Conservation (phyloP, 2,888 invertebrate genomes). For the Acleris sparsana region DNA sequence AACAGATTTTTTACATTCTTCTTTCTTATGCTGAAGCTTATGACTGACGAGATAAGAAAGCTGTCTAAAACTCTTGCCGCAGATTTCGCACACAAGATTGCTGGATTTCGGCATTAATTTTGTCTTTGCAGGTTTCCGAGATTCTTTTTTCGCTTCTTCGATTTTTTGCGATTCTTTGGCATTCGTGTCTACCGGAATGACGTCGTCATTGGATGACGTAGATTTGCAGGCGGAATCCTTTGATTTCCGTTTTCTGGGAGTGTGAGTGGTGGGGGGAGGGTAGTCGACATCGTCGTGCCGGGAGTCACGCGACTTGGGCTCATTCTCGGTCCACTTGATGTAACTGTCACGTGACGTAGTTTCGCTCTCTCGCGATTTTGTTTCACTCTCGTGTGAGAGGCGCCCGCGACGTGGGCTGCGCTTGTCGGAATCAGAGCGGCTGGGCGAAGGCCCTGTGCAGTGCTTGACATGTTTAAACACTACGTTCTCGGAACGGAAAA, state of each 20-base stretch:
- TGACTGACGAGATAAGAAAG: constrained; percentile 74
- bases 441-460: constrained; percentile 77
- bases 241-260: constrained; percentile 57
- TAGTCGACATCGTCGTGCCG: constrained; percentile 15
- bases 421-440: constrained; percentile 71
- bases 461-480: constrained; percentile 81
- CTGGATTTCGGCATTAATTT: constrained; percentile 47
- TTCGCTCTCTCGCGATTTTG: constrained; percentile 59
- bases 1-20: constrained; percentile 55
- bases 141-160: constrained; percentile 51
- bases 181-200: constrained; percentile 64
- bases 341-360: constrained; percentile 56
- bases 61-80: constrained; percentile 77
- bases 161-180: constrained; percentile 50
- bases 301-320: constrained; percentile 1
- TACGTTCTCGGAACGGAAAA: constrained; percentile 79
- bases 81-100: constrained; percentile 71
- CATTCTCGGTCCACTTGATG: constrained; percentile 47
- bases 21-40: constrained; percentile 68
- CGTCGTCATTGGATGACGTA: constrained; percentile 53
- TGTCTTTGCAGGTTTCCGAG: constrained; percentile 50
- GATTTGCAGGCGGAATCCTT: constrained; percentile 54
- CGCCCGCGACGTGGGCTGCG: constrained; percentile 40
- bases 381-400: constrained; percentile 44
- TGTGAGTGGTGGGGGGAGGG: constrained; percentile 40